These are phyloP conservation scores for Acrobasis repandana DNA, from an alignment of 2,888 invertebrate species.

Conservation along the genomic window DNA sequence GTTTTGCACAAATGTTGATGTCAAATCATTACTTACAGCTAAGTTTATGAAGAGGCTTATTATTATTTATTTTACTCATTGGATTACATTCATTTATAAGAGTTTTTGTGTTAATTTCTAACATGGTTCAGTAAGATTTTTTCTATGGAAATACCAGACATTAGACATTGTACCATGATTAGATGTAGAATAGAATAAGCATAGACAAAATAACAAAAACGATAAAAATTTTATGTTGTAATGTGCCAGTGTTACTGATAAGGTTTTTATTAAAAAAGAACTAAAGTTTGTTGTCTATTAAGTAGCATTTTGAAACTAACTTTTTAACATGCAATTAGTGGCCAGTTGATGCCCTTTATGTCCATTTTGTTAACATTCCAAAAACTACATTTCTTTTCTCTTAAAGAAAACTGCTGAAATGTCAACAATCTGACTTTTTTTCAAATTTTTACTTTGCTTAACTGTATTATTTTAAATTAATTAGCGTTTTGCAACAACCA, in stretches of 20 bases:
- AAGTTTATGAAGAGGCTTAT: no score
- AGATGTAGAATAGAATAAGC: conserved; percentile 25
- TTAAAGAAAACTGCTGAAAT: no score
- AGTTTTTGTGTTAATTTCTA: no score
- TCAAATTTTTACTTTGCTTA: no score
- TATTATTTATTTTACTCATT: no score
- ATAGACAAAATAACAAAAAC: conserved; percentile 26
- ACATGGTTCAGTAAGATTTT: background rate
- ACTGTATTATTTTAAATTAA: no score
- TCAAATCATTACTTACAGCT: no score
- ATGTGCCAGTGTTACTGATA: conserved; percentile 22
- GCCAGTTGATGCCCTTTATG: conserved; percentile 12
- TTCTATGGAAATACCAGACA: background rate
- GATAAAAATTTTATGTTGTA: conserved; percentile 6
- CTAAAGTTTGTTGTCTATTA: conserved; percentile 20
- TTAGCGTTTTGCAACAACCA: no score
- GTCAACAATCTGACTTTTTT: no score
- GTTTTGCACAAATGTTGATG: no score
- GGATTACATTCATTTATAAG: no score
- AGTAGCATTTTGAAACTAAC: conserved; percentile 72
- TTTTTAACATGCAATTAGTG: conserved; percentile 50
- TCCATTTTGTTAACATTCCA: conserved; percentile 24
- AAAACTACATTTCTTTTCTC: conserved; percentile 45
- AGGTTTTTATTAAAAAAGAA: conserved; percentile 12
- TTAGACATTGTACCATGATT: conserved; percentile 11